Evolutionary conservation across 2,797 vertebrate genomes (phyloP), one percentile per base, ranked within the genome.

Genomic region (Mustela erminea): DNA sequence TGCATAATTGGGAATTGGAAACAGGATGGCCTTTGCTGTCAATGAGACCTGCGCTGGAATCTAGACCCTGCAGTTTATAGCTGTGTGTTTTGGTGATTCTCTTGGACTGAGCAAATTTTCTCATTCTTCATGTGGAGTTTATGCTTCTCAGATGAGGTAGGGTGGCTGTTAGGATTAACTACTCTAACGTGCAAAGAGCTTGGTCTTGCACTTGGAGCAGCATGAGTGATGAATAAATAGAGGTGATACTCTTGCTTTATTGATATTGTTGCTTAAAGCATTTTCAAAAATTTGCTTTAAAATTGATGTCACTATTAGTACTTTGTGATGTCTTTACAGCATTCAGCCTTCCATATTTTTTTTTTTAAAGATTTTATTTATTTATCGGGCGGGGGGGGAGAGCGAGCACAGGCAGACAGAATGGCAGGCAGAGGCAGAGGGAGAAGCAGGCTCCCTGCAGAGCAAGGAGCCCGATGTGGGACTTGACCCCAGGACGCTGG

Each of bases 251-350:
- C 1, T 49, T 87, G 43, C 80, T 89, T 85, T 18, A 6, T 0
- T 46, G 41, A 54, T 32, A 32, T 0, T 38, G 11, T 64, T 83
- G 38, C 46, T 94, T 23, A 46, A 9, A 56, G 17, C 12, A 3
- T 83, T 84, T 95, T 84, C 56, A n/a, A 75, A 66, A 90, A 56
- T 62, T 91, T 92, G 27, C 35, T 90, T 92, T 49, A 66, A 64
- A 81, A 77, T 66, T 90, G 52, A 95, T 27, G 7, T 87, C 7
- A 9, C 13, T 92, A 8, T 88, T 92, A 21, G 88, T 94, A 49
- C 72, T 83, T 90, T 66, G 38, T 60, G 32, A 52, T 46, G 41
- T 68, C 11, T 96, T 87, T 56, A 46, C 0, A 46, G 12, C 25
- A 52, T 82, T 90, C 25, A 62, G 20, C 23, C 5, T 49, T 74